Base-by-base conservation (phyloP, 2,797 vertebrate genomes). In the Danionella dracula region DNA sequence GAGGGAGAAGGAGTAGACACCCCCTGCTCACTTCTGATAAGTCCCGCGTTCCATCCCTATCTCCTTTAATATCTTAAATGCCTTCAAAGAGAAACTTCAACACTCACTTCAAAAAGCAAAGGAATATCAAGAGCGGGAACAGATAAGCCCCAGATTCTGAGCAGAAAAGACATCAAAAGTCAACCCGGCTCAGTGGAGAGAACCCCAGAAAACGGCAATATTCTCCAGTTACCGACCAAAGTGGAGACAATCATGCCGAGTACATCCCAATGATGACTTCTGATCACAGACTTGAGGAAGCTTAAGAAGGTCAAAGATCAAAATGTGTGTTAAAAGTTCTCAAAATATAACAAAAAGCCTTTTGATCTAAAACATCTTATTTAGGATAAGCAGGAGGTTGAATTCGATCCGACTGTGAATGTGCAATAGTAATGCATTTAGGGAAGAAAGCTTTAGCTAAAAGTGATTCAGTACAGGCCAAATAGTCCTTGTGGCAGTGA, bases 21-120 rank as follows among this genome's bases (percentile, higher is more conserved):
- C 27, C 49, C 27, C 41, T 0, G 29, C 15, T 21, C 12, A 2
- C 15, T 58, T 45, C 8, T 4, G 40, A 45, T 34, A 12, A 58
- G n/a, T 44, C 40, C 31, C 31, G 41, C 27, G 29, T 45, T 45
- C 23, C 23, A 42, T n/a, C 23, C 17, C 17, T 49, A 45, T 58
- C 56, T 58, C 8, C 41, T 45, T 45, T 58, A 58, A 58, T 41
- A 41, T 49, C 44, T 51, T 21, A 17, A 58, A 44, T 4, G 1
- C 12, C 35, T 13, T 75, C 21, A 72, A 69, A 55, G 68, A 78
- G 68, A 42, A 63, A 67, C 40, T 4, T 8, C 37, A 68, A 63
- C 2, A 4, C 13, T 7, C 37, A 16, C 54, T 46, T 50, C 41
- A 48, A 57, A 57, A 46, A 53, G 60, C 50, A 53, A 49, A 40